Evolutionary conservation across 2,797 vertebrate species (phyloP), one percentile per base, ranked within the genome.

Genomic region (Phalloptychus januarius): DNA sequence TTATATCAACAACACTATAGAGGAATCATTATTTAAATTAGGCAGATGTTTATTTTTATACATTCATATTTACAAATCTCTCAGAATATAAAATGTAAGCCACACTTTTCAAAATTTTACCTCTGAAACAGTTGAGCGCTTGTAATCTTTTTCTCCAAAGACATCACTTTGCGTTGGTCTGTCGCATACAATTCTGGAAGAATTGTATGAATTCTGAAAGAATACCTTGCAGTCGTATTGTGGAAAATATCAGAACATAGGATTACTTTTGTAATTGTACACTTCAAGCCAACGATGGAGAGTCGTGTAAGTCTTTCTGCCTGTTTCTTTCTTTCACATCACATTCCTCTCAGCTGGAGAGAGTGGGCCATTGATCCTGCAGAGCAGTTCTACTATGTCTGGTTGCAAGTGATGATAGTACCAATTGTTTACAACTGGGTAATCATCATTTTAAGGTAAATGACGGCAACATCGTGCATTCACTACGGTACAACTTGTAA

Each of bases 391-490:
- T 97, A 97, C 85, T 97, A 97, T 71, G 28, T 92, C 42, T 99
- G 98, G 98, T 90, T 98, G 56, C 96, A 96, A 85, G 75, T 96
- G 3, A 97, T 98, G 97, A 94, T 93, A 65, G 87, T 96, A 3
- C 97, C 97, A 40, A 76, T 98, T 56, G 92, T 97, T 80, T 99
- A 98, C 94, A 98, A 98, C 92, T 96, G 96, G 93, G 94, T 97
- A 50, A 92, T 97, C 86, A 91, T 97, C 71, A 95, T 99, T 85
- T 95, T 96, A 93, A 97, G 98, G 98, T 99, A 85, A 3, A 79
- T 97, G 80, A 0, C 44, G 54, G 4, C 12, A 63, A 42, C 31
- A 31, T 69, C 10, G 72, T 5, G 56, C 2, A 52, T 2, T 36
- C 28, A 38, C 6, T 0, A 44, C 1, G 0, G 2, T 36, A 23